phyloP scores from a whole-genome alignment of 2,888 invertebrate genomes.

The Sylvicola cinctus region DNA sequence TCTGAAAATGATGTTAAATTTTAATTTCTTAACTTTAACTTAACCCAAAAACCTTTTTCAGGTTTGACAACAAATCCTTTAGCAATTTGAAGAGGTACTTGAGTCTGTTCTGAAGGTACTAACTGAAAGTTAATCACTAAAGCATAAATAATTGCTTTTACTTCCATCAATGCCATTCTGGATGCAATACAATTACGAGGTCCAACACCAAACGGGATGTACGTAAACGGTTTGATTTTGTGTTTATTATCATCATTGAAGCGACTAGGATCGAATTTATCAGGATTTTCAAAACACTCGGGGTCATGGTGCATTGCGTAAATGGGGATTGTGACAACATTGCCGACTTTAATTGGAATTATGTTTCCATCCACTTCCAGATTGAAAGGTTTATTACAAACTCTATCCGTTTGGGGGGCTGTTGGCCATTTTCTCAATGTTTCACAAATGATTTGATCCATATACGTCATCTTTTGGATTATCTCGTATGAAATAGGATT shows the following conservation, averaged over 20 bases:
- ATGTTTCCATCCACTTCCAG: background rate
- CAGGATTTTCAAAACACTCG: background rate
- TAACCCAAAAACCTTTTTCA: background rate
- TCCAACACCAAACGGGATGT: conserved; percentile 8
- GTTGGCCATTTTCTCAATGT: conserved; percentile 3
- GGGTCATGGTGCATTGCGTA: background rate
- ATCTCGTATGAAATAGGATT: conserved; percentile 29
- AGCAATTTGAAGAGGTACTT: conserved; percentile 10
- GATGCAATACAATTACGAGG: conserved; percentile 7
- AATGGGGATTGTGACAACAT: background rate
- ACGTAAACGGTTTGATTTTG: conserved; percentile 6
- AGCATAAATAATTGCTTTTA: conserved; percentile 14
- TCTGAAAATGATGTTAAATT: too few relatives aligned
- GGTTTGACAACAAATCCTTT: background rate
- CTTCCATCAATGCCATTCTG: conserved; percentile 18
- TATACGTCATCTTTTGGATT: conserved; percentile 32
- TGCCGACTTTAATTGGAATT: background rate
- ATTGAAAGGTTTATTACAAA: background rate
- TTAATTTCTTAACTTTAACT: too few relatives aligned
- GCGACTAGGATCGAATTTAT: conserved; percentile 17
- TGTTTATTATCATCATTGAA: conserved; percentile 10
- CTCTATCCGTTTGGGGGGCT: conserved; percentile 1
- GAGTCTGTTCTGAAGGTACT: conserved; percentile 14
- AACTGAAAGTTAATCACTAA: conserved; percentile 15
- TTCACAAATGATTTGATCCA: conserved; percentile 29